Conservation (phyloP, 2,797 vertebrate genomes). For the Lemur catta region DNA sequence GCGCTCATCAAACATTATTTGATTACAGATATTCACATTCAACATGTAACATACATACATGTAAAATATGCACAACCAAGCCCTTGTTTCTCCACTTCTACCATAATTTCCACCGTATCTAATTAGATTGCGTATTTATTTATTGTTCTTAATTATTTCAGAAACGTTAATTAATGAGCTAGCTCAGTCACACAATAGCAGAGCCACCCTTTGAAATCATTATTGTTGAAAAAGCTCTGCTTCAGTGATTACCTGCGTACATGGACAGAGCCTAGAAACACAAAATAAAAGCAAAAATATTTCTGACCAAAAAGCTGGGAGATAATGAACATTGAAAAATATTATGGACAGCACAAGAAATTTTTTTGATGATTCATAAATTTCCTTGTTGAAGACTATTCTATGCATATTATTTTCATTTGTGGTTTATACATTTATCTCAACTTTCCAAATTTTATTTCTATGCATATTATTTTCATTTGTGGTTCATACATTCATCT, state of each 20-base stretch:
- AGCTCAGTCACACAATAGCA: neutral
- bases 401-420: neutral
- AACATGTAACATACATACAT: neutral
- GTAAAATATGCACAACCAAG: neutral
- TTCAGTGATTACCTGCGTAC: neutral
- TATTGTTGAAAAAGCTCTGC: neutral
- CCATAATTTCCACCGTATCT: neutral
- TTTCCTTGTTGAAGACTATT: neutral
- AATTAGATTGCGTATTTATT: neutral
- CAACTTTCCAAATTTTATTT: slow-evolving; percentile 32
- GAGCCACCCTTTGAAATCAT: neutral
- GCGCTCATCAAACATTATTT: neutral
- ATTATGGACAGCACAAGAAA: neutral
- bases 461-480: neutral
- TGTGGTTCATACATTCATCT: neutral
- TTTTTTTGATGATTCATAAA: neutral
- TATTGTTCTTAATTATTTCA: neutral
- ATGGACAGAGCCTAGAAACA: neutral
- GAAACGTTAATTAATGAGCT: neutral
- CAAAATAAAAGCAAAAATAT: neutral
- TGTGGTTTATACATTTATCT: neutral
- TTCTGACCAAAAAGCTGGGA: neutral
- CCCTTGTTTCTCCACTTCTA: neutral
- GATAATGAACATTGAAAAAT: neutral
- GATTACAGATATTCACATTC: neutral